These are phyloP conservation scores for Pyrocoelia pectoralis DNA, from an alignment of 2,888 invertebrate genomes.

Conservation along the genomic window DNA sequence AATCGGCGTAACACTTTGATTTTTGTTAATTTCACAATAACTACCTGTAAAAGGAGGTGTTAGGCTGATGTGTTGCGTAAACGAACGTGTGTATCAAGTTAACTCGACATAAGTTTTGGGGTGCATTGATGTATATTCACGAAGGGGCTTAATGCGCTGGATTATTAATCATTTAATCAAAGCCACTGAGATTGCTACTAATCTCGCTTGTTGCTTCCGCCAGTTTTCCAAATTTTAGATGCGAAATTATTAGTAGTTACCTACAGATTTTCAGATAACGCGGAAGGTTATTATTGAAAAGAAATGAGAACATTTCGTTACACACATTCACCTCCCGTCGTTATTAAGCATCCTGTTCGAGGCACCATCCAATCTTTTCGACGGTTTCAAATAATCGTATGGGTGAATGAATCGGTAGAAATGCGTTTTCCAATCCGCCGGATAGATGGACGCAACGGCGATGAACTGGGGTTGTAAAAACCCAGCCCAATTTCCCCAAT, in stretches of 20 bases:
- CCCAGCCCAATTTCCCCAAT: conserved; percentile 51
- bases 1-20: no score
- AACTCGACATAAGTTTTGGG: background rate
- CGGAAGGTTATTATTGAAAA: conserved; percentile 25
- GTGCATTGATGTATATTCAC: conserved; percentile 3
- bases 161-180: conserved; percentile 7
- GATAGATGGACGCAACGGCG: conserved; percentile 32
- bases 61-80: background rate
- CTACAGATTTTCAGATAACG: no score
- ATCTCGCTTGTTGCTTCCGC: background rate
- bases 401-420: conserved; percentile 39
- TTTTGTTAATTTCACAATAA: no score
- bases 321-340: conserved; percentile 32
- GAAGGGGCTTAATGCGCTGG: conserved; percentile 2
- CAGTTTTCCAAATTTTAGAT: no score
- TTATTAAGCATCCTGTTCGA: conserved; percentile 33
- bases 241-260: no score
- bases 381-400: conserved; percentile 38
- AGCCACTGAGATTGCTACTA: background rate
- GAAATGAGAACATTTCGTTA: conserved; percentile 23
- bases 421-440: conserved; percentile 36
- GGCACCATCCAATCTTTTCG: conserved; percentile 35
- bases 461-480: conserved; percentile 41
- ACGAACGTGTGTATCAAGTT: background rate
- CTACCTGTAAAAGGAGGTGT: background rate